phyloP scores from a whole-genome alignment of 2,797 vertebrate species.

The Hybognathus amarus region DNA sequence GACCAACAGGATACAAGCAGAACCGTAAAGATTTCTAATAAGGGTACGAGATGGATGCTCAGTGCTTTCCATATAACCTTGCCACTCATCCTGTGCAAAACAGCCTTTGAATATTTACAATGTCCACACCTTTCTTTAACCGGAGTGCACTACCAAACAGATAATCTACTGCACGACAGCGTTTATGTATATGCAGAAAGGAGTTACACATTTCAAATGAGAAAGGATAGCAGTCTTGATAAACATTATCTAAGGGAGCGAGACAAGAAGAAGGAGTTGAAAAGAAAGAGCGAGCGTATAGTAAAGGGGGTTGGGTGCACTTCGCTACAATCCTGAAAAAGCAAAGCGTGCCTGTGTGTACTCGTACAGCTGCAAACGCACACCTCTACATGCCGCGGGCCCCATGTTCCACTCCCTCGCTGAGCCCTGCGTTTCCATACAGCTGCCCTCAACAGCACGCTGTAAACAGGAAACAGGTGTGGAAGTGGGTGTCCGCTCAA shows the following conservation, averaged over 20 bases:
- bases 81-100: conserved; percentile 58
- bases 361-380: conserved; percentile 45
- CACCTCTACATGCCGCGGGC: conserved; percentile 51
- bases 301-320: not conserved
- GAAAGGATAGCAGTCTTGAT: conserved; percentile 30
- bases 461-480: conserved; percentile 67
- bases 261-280: conserved; percentile 9
- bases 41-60: conserved; percentile 50
- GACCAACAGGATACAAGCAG: not conserved
- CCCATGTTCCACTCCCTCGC: conserved; percentile 51
- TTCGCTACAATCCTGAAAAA: conserved; percentile 29
- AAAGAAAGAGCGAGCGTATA: conserved; percentile 6
- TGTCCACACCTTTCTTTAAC: conserved; percentile 46
- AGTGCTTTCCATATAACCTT: conserved; percentile 62
- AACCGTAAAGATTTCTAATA: conserved; percentile 42
- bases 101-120: conserved; percentile 63
- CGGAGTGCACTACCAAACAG: conserved; percentile 33
- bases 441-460: conserved; percentile 59
- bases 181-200: conserved; percentile 33
- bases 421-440: conserved; percentile 53
- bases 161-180: conserved; percentile 43
- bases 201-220: conserved; percentile 23
- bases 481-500: conserved; percentile 55
- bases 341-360: conserved; percentile 36
- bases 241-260: conserved; percentile 40